These are phyloP conservation scores for Lophura swinhoii DNA, from an alignment of 2,797 vertebrate species.

Conservation along the genomic window DNA sequence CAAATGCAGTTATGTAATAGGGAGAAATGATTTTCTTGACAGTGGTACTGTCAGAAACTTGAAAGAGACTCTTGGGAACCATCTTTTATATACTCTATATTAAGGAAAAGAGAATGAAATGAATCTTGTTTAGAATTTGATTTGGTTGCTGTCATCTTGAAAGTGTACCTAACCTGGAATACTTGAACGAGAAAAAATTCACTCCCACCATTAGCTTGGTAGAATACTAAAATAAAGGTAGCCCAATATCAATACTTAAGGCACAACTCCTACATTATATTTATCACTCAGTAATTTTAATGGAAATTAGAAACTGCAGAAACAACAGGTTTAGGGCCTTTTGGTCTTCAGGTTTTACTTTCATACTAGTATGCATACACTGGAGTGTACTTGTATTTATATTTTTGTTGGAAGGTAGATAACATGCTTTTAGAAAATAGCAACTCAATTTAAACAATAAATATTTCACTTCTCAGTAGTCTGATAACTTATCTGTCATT, in stretches of 20 bases:
- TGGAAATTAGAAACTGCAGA: not conserved
- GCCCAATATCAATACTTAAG: not conserved
- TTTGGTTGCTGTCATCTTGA: not conserved
- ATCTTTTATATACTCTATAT: not conserved
- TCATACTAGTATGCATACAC: not conserved
- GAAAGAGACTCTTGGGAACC: not conserved
- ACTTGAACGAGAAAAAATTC: not conserved
- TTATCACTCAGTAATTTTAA: not conserved
- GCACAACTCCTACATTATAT: not conserved
- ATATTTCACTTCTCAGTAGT: not conserved
- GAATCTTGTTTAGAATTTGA: not conserved
- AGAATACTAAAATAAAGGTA: not conserved
- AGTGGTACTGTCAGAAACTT: not conserved
- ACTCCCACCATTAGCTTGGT: not conserved
- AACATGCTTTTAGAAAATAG: not conserved
- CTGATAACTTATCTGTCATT: conserved; percentile 6
- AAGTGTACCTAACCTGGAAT: not conserved
- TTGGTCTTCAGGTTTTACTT: not conserved
- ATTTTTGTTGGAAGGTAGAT: not conserved
- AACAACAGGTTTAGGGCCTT: not conserved
- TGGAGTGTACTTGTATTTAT: not conserved
- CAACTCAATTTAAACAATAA: conserved; percentile 20
- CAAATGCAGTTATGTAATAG: not conserved
- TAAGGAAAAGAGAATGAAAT: not conserved
- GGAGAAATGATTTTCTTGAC: not conserved